Evolutionary conservation across 2,113 vertebrate genomes (phyloP), one percentile per base, ranked within the genome.

Genomic region (Plectropomus leopardus): DNA sequence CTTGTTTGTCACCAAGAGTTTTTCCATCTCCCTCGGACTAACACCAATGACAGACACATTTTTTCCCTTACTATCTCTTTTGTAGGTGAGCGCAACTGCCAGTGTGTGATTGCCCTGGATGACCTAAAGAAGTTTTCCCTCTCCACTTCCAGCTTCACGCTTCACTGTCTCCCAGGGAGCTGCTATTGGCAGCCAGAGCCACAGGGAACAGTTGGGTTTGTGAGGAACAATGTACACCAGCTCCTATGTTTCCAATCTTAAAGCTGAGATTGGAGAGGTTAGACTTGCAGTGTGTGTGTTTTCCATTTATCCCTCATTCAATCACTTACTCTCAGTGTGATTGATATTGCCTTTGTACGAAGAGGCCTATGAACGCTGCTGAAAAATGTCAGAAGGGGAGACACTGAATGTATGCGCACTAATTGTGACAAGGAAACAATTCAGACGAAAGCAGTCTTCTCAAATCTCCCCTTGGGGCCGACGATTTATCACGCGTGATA

Each of bases 51-150:
- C 69, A 64, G 63, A 57, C 19, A 17, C 15, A 8, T 64, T 57
- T 44, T 66, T 50, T 59, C 66, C 44, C 58, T 36, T 15, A 16
- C 21, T 7, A 7, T 5, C 63, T 61, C 13, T 21, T 3, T 58
- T 57, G 21, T 23, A 78, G 53, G 67, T 76, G 53, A 76, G 54
- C 71, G 40, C 4, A 10, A 21, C 28, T 30, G 81, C 10, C 15
- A 60, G 24, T 44, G 23, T 76, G 70, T 74, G 84, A 71, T 59
- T 81, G 83, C 34, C 78, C 68, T 26, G 10, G 69, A 53, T 86
- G 80, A 74, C 83, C 70, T 24, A 26, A 48, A 65, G n/a, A 71
- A 28, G 50, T 75, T 51, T 71, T 55, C 44, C 59, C 24, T 84
- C 61, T 67, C 17, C 44, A 10, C 76, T 40, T 69, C 48, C 74